Evolutionary conservation across 1,140 invertebrate species (phyloP).

Genomic region (Linepithema humile): DNA sequence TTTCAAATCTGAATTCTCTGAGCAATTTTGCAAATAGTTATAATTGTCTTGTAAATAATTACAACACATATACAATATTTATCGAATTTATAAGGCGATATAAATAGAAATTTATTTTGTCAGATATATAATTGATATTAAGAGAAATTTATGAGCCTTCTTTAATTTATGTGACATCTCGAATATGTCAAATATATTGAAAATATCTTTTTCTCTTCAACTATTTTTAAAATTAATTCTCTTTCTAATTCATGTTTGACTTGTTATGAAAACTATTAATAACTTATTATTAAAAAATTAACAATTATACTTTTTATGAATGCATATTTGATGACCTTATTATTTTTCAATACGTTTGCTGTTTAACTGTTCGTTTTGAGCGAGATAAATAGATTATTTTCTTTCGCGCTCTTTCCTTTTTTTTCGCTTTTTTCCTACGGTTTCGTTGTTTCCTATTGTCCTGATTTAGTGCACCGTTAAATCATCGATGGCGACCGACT

Average conservation of each 20-base stretch:
- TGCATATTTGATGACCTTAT: background rate
- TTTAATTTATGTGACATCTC: no score
- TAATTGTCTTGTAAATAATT: slow-evolving; percentile 26
- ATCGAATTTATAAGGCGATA: background rate
- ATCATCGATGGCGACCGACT: slow-evolving; percentile 59
- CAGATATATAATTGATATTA: background rate
- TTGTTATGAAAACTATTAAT: background rate
- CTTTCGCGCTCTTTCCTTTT: background rate
- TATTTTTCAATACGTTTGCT: background rate
- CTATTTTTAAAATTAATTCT: background rate
- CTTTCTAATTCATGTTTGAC: background rate
- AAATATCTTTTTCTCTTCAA: background rate
- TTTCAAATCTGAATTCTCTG: slow-evolving; percentile 25
- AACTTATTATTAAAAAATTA: background rate
- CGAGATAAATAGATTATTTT: slow-evolving; percentile 26
- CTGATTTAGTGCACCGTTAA: slow-evolving; percentile 63
- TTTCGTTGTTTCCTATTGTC: background rate
- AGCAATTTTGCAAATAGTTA: slow-evolving; percentile 35
- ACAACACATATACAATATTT: background rate
- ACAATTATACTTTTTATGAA: no score
- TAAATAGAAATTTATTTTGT: slow-evolving; percentile 12
- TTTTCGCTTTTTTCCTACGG: background rate
- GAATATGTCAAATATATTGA: background rate
- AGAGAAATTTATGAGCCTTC: background rate
- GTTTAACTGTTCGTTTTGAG: background rate